Evolutionary conservation across 2,113 vertebrate species (phyloP).

Genomic region (Perca flavescens): DNA sequence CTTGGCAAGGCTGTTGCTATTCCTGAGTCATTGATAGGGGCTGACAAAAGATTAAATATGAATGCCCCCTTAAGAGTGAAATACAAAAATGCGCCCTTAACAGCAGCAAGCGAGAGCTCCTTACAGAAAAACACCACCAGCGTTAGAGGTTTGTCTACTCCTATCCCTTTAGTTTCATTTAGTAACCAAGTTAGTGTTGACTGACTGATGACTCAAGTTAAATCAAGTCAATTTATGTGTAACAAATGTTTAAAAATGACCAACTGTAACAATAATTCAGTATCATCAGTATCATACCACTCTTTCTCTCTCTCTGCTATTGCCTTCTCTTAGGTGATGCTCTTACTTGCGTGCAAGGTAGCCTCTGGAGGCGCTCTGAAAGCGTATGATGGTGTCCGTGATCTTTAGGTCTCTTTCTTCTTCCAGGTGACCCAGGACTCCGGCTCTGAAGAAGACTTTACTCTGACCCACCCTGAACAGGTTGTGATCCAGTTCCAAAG

Average conservation of each 20-base stretch:
- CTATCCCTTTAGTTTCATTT: not conserved
- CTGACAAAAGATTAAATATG: slow-evolving; percentile 57
- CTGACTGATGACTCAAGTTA: not conserved
- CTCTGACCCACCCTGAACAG: slow-evolving; percentile 93
- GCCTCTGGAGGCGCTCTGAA: slow-evolving; percentile 91
- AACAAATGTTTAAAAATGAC: not conserved
- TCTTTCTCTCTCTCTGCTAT: not conserved
- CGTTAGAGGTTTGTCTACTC: slow-evolving; percentile 4
- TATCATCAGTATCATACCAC: too few species aligned
- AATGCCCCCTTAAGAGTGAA: slow-evolving; percentile 52
- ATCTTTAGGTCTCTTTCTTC: slow-evolving; percentile 94
- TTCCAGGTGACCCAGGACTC: slow-evolving; percentile 92
- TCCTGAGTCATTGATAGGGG: slow-evolving; percentile 39
- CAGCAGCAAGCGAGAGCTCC: not conserved
- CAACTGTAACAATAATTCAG: not conserved
- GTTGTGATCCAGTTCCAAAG: slow-evolving; percentile 91
- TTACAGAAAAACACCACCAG: slow-evolving; percentile 8
- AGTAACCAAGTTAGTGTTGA: not conserved
- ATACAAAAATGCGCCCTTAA: slow-evolving; percentile 40
- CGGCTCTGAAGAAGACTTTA: slow-evolving; percentile 94
- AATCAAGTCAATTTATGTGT: not conserved
- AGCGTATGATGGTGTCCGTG: slow-evolving; percentile 93
- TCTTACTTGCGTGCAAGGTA: slow-evolving; percentile 90
- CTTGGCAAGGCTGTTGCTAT: slow-evolving; percentile 30
- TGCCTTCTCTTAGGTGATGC: not conserved